A percentile compares a stretch with the other conserved stretches of the same genome.
These are phyloP conservation scores for Drosophila mayri DNA, from an alignment of 1,140 invertebrate species.

Conservation along the genomic window DNA sequence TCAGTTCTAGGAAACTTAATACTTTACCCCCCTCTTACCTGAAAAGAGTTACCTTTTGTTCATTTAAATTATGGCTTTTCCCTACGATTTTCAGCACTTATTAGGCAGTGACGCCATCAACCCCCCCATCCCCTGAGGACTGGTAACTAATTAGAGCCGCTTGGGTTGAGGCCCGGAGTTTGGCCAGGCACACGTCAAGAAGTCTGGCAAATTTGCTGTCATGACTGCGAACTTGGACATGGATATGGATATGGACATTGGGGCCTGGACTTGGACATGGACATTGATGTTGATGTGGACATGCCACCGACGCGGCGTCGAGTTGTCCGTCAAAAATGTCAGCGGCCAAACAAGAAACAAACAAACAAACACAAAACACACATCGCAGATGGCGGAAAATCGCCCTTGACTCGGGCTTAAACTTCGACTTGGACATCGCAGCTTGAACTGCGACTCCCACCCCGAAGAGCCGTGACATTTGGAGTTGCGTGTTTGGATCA, in stretches of 20 bases:
- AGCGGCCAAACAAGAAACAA: slow-evolving; percentile 39
- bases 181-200: slow-evolving; percentile 54
- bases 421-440: background rate
- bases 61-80: background rate
- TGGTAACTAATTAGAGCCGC: slow-evolving; percentile 41
- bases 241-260: slow-evolving; percentile 24
- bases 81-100: background rate
- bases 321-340: slow-evolving; percentile 67
- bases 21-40: background rate
- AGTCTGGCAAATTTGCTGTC: slow-evolving; percentile 54
- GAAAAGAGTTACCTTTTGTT: background rate
- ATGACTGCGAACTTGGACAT: slow-evolving; percentile 36
- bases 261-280: slow-evolving; percentile 30
- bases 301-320: slow-evolving; percentile 59
- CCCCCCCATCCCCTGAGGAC: slow-evolving; percentile 1
- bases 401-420: slow-evolving; percentile 38
- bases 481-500: slow-evolving; percentile 67
- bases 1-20: background rate
- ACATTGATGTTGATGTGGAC: slow-evolving; percentile 53
- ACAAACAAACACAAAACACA: slow-evolving; percentile 16
- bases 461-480: slow-evolving; percentile 43
- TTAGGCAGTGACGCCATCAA: slow-evolving; percentile 3
- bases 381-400: slow-evolving; percentile 49
- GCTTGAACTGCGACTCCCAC: slow-evolving; percentile 10
- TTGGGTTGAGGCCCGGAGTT: slow-evolving; percentile 8